Evolutionary conservation across 35 echinoderm and acorn worm genomes (phyloP).

Genomic region (Ophioderma brevispina): DNA sequence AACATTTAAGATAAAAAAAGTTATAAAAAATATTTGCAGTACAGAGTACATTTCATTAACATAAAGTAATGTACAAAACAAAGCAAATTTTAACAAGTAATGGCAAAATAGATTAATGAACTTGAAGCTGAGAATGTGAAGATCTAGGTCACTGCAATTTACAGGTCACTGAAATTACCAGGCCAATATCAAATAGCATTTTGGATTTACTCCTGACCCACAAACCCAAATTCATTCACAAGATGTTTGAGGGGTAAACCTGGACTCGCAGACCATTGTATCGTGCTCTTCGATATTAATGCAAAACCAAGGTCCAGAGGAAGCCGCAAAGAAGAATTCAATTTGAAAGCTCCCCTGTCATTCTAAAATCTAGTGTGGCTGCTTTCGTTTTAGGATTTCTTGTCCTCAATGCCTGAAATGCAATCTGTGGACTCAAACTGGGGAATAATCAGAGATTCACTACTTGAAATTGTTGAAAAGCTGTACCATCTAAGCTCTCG

Average conservation of each 20-base stretch:
- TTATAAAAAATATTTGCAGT: too few species aligned
- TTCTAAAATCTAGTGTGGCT: not conserved
- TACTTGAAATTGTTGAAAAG: not conserved
- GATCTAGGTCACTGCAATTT: too few species aligned
- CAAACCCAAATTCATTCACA: constrained; percentile 15
- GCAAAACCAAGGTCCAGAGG: constrained; percentile 16
- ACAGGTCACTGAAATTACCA: constrained; percentile 43
- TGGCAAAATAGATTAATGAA: too few species aligned
- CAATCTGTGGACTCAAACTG: constrained; percentile 50
- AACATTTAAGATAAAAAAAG: too few species aligned
- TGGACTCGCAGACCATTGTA: constrained; percentile 41
- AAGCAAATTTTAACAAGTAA: too few species aligned
- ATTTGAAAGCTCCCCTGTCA: constrained; percentile 6
- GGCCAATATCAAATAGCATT: constrained; percentile 24
- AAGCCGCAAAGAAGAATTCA: constrained; percentile 23
- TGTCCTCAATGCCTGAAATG: constrained; percentile 17
- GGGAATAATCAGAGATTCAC: constrained; percentile 21
- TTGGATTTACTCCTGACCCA: not conserved
- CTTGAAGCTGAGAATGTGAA: too few species aligned
- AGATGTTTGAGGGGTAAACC: constrained; percentile 21
- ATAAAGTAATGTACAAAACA: too few species aligned
- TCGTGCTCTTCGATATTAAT: constrained; percentile 27
- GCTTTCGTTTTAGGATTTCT: constrained; percentile 27
- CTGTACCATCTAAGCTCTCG: constrained; percentile 33
- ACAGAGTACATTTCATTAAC: too few species aligned